Base-by-base conservation (phyloP, 2,888 invertebrate species). In the Archips crataeganus region DNA sequence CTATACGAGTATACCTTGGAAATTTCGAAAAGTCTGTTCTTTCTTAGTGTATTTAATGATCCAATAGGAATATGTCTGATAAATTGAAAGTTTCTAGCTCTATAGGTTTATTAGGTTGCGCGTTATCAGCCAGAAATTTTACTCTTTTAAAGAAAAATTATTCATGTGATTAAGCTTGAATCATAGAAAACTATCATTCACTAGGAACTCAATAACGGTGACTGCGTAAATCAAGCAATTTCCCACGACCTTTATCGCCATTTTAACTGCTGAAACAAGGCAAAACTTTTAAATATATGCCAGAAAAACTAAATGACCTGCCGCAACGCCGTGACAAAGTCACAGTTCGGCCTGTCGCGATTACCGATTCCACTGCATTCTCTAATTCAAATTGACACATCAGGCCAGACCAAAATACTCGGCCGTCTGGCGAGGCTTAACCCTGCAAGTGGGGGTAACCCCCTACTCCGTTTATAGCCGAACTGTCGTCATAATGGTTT, bases 301-400 rank as follows among this genome's bases (percentile, higher is more conserved):
- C 54, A 49, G 36, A 49, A 47, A 62, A 51, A 60, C 42, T 70
- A 73, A 54, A 72, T 79, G 86, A 89, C 87, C 88, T 90, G 85
- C 82, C 85, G 62, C 84, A 89, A 85, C 70, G 75, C 45, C 75
- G 51, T 63, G 47, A 59, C 34, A 69, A 75, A 49, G 77, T 76
- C 75, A 77, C 80, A 81, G 77, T 78, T 82, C 79, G 77, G 73
- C 79, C 77, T 80, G 84, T 85, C 79, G 66, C 68, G 36, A 89
- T 88, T 87, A 87, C 77, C 85, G 74, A 89, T 87, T 88, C 86
- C 81, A 82, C 85, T 88, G 90, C 89, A 89, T 78, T 87, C 82
- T 82, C 89, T 93, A 94, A 94, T 93, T 94, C 82, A 90, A 93
- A 94, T 91, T 91, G 94, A 90, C 94, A 92, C 83, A 92, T 94